These are phyloP conservation scores for Agrochola circellaris DNA, from an alignment of 2,888 invertebrate species.

Conservation along the genomic window DNA sequence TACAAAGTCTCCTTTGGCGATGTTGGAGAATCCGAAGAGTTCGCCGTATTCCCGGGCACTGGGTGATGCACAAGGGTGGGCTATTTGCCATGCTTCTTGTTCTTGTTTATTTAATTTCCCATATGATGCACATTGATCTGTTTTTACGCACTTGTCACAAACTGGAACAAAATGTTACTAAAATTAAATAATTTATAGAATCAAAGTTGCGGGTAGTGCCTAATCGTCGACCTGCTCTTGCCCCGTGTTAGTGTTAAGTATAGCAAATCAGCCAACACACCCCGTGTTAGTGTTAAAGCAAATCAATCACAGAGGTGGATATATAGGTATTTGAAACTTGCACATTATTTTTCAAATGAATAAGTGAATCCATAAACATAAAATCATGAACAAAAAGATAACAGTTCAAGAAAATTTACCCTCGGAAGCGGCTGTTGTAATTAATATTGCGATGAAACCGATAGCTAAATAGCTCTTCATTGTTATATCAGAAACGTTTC, in stretches of 20 bases:
- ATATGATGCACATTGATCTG: constrained; percentile 75
- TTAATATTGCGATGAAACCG: constrained; percentile 45
- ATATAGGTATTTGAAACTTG: neutral
- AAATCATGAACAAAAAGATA: constrained; percentile 26
- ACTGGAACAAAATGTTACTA: constrained; percentile 68
- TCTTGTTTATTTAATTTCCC: constrained; percentile 72
- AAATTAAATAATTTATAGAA: neutral
- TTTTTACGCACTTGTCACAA: constrained; percentile 78
- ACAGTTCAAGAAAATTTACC: constrained; percentile 53
- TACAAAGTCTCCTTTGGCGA: constrained; percentile 78
- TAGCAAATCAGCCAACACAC: too few relatives aligned
- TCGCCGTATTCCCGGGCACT: constrained; percentile 53
- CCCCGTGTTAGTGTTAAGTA: neutral
- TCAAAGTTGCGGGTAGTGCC: neutral
- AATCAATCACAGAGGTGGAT: too few relatives aligned
- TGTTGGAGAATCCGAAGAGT: constrained; percentile 70
- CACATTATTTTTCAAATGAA: constrained; percentile 20
- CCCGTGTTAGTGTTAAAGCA: neutral
- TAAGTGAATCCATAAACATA: constrained; percentile 11
- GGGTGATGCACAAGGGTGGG: constrained; percentile 72
- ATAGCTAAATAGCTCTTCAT: constrained; percentile 54
- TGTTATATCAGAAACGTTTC: constrained; percentile 29
- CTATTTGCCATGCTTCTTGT: constrained; percentile 74
- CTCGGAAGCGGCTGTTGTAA: constrained; percentile 31
- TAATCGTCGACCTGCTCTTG: neutral